Percentiles rank a stretch among this genome's conserved stretches.
Evolutionary conservation across 2,797 vertebrate genomes (phyloP).

Genomic region (Manis crassicaudata): DNA sequence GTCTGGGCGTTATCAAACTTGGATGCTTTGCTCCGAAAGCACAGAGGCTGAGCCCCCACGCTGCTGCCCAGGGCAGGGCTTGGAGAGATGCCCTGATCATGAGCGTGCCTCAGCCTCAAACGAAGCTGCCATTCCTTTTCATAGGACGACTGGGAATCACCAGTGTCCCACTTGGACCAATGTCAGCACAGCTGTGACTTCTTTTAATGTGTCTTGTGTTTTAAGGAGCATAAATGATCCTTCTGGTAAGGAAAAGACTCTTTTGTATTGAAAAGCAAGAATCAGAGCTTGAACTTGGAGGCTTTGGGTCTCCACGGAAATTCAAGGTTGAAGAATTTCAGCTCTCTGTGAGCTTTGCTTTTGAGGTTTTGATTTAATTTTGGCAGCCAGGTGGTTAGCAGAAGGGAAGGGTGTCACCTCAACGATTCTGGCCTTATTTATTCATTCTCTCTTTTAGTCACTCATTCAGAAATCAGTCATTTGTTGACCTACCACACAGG

Average conservation of each 20-base stretch:
- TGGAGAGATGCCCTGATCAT: neutral
- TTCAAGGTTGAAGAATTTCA: slow-evolving; percentile 59
- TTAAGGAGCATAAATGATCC: slow-evolving; percentile 20
- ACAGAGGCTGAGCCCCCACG: neutral
- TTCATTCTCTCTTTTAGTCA: slow-evolving; percentile 43
- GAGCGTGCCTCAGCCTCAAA: neutral
- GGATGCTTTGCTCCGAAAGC: neutral
- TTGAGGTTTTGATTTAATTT: slow-evolving; percentile 71
- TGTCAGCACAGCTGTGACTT: neutral
- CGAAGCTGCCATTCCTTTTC: neutral
- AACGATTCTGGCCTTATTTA: slow-evolving; percentile 21
- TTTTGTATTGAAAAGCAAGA: slow-evolving; percentile 54
- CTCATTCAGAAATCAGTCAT: slow-evolving; percentile 52
- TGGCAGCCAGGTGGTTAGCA: slow-evolving; percentile 46
- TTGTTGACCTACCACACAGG: neutral
- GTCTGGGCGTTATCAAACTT: neutral
- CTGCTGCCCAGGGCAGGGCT: no score
- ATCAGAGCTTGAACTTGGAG: neutral
- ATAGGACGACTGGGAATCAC: neutral
- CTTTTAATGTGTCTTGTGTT: neutral
- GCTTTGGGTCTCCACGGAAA: slow-evolving; percentile 44
- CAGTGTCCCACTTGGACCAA: neutral
- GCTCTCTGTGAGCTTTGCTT: slow-evolving; percentile 55
- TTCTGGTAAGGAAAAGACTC: neutral
- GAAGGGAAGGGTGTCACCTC: slow-evolving; percentile 26